These are phyloP conservation scores for Hippopotamyrus pictus DNA, from an alignment of 2,797 vertebrate genomes.

Conservation along the genomic window DNA sequence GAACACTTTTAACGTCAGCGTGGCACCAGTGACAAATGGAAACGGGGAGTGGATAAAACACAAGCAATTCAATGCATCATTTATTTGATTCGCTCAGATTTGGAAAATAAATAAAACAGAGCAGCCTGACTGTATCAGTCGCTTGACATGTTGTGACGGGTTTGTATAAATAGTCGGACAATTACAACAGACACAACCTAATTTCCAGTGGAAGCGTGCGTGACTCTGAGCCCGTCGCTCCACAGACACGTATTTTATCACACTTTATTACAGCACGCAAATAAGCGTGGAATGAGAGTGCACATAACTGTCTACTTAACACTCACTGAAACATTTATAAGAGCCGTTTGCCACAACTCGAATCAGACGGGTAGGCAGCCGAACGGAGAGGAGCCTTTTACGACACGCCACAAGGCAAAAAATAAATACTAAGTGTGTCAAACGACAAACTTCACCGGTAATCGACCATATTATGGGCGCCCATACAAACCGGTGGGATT, in stretches of 20 bases:
- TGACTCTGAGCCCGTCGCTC: conserved; percentile 70
- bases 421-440: conserved; percentile 65
- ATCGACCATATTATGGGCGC: conserved; percentile 80
- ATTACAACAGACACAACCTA: conserved; percentile 72
- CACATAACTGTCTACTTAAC: conserved; percentile 76
- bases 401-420: conserved; percentile 63
- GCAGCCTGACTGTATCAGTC: conserved; percentile 8
- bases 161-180: conserved; percentile 76
- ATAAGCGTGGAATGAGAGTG: conserved; percentile 73
- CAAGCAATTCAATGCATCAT: conserved; percentile 29
- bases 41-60: conserved; percentile 19
- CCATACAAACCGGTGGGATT: conserved; percentile 73
- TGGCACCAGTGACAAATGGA: conserved; percentile 21
- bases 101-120: conserved; percentile 27
- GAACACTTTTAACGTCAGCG: conserved; percentile 16
- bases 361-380: conserved; percentile 63
- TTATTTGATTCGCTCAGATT: conserved; percentile 27
- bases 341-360: conserved; percentile 69
- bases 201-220: conserved; percentile 78
- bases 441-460: conserved; percentile 80
- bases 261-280: conserved; percentile 80
- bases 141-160: conserved; percentile 28
- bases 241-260: conserved; percentile 77
- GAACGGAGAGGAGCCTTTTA: conserved; percentile 73
- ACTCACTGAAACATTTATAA: conserved; percentile 81